phyloP scores from a whole-genome alignment of 1,140 invertebrate species.

The fruit fly (Drosophila melanogaster) region DNA sequence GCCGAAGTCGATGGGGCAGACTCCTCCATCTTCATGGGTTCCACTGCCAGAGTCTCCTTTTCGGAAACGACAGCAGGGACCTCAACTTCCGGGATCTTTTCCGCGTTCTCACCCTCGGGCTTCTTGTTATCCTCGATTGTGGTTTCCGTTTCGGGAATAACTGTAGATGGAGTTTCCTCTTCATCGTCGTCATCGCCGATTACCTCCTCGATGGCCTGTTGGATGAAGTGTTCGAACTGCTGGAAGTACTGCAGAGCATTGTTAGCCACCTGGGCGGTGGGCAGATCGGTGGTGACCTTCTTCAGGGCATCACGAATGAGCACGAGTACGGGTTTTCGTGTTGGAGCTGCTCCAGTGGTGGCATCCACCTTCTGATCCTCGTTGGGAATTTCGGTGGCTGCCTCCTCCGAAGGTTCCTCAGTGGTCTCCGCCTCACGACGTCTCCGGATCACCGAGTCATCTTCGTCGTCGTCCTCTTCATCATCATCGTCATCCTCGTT shows the following conservation, averaged over 20 bases:
- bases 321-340: conserved; percentile 72
- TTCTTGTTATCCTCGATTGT: conserved; percentile 34
- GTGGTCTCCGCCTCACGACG: conserved; percentile 50
- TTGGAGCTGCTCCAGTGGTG: conserved; percentile 32
- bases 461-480: conserved; percentile 51
- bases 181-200: conserved; percentile 78
- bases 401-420: conserved; percentile 21
- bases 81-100: conserved; percentile 1
- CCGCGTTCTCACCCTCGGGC: conserved; percentile 31
- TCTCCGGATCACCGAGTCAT: conserved; percentile 45
- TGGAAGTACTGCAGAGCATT: conserved; percentile 82
- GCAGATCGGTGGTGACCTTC: conserved; percentile 75
- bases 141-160: conserved; percentile 16
- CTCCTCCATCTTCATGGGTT: conserved; percentile 15
- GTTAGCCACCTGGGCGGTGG: conserved; percentile 79
- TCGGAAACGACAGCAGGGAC: background rate
- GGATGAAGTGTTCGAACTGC: conserved; percentile 80
- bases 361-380: conserved; percentile 32
- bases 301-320: conserved; percentile 78
- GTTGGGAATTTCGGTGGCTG: conserved; percentile 30
- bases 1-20: conserved; percentile 19
- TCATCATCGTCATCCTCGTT: conserved; percentile 58
- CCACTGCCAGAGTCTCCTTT: conserved; percentile 8
- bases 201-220: conserved; percentile 78
- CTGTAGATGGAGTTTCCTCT: conserved; percentile 50